These are phyloP conservation scores for Calonectris borealis DNA, from an alignment of 2,113 vertebrate species.

Conservation along the genomic window DNA sequence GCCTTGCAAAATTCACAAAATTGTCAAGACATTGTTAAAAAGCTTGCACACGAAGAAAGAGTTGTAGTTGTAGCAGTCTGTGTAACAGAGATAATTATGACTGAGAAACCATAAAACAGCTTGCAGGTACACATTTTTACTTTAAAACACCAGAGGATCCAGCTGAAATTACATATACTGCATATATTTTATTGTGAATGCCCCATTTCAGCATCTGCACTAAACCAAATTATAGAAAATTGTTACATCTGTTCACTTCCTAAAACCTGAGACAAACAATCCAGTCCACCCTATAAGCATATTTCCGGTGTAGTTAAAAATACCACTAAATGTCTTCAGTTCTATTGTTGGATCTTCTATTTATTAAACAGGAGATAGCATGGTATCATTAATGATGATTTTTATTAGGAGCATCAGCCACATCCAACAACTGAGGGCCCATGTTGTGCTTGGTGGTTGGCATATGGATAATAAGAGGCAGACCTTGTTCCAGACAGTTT, in stretches of 20 bases:
- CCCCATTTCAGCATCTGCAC: slow-evolving; percentile 77
- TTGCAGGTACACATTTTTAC: slow-evolving; percentile 84
- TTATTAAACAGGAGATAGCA: background rate
- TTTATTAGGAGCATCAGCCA: background rate
- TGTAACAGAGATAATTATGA: slow-evolving; percentile 80
- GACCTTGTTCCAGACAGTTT: slow-evolving; percentile 7
- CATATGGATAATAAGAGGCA: background rate
- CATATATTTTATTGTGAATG: slow-evolving; percentile 78
- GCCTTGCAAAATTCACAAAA: slow-evolving; percentile 67
- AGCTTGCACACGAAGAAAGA: slow-evolving; percentile 63
- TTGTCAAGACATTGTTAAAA: slow-evolving; percentile 73
- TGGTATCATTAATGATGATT: background rate
- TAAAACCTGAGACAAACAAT: slow-evolving; percentile 72
- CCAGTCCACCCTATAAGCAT: slow-evolving; percentile 35
- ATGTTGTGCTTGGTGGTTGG: background rate
- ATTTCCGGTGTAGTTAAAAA: slow-evolving; percentile 46
- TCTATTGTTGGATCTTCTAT: background rate
- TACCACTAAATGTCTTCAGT: background rate
- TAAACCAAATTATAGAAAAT: slow-evolving; percentile 76
- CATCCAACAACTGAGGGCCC: background rate
- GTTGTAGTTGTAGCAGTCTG: slow-evolving; percentile 74
- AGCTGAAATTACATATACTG: slow-evolving; percentile 77
- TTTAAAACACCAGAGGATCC: slow-evolving; percentile 77
- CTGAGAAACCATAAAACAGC: slow-evolving; percentile 79
- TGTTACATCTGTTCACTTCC: slow-evolving; percentile 78